Evolutionary conservation across 2,113 vertebrate genomes (phyloP).

Genomic region (Tragelaphus strepsiceros): DNA sequence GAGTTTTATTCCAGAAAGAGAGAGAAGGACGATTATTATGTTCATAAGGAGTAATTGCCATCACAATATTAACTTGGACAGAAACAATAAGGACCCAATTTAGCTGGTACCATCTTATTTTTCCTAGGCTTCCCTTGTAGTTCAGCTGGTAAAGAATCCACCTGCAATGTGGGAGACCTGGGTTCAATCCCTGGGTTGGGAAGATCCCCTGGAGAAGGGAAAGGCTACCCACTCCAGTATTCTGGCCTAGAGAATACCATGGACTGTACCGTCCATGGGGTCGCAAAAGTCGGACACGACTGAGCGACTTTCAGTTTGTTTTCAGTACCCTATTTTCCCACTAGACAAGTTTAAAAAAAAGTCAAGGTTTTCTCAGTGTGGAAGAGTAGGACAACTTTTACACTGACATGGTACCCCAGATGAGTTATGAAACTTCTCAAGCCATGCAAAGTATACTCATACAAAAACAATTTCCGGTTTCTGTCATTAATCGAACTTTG

Average conservation of each 20-base stretch:
- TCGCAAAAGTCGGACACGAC: neutral
- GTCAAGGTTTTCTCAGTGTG: neutral
- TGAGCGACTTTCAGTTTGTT: neutral
- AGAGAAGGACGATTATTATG: conserved; percentile 36
- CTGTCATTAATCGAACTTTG: neutral
- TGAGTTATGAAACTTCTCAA: neutral
- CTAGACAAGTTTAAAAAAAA: neutral
- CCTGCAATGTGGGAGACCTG: neutral
- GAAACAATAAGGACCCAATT: conserved; percentile 52
- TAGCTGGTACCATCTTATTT: conserved; percentile 51
- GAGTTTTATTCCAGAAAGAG: conserved; percentile 79
- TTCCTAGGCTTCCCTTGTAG: neutral
- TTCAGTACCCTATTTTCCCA: conserved; percentile 3
- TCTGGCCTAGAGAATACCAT: neutral
- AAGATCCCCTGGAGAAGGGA: neutral
- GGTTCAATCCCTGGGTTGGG: neutral
- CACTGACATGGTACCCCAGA: neutral
- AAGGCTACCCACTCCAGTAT: neutral
- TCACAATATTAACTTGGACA: conserved; percentile 40
- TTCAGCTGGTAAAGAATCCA: neutral
- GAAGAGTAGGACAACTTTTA: neutral
- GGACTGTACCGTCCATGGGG: neutral
- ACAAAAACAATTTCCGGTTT: neutral
- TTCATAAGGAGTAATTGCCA: conserved; percentile 65
- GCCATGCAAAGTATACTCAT: neutral